Conservation (phyloP, 2,113 vertebrate genomes). For the Haliaeetus leucogaster region DNA sequence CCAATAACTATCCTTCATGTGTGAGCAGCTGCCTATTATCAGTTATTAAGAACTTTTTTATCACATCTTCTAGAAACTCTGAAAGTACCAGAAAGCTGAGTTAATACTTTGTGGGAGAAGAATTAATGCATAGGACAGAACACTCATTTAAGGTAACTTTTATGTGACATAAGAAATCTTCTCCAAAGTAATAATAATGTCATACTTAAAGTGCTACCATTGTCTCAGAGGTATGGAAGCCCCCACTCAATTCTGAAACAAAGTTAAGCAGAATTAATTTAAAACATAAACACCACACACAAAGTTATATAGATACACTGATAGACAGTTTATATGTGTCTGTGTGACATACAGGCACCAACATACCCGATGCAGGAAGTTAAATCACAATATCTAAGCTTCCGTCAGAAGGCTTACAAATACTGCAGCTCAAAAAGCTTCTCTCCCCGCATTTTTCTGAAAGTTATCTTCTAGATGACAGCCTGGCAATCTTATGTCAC, state of each 20-base stretch:
- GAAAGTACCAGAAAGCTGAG: not conserved
- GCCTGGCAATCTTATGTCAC: not conserved
- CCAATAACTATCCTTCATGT: not conserved
- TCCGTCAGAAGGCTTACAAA: not conserved
- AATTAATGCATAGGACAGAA: not conserved
- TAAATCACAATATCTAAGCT: not conserved
- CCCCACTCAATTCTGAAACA: not conserved
- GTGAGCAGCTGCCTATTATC: not conserved
- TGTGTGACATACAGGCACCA: not conserved
- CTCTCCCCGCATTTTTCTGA: fast-evolving
- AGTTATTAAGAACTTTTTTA: not conserved
- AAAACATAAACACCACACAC: not conserved
- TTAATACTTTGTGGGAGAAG: not conserved
- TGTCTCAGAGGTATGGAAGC: not conserved
- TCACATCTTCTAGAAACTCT: not conserved
- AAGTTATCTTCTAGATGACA: not conserved
- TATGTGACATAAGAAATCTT: not conserved
- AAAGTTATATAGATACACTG: not conserved
- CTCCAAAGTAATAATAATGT: not conserved
- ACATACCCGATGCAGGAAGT: not conserved
- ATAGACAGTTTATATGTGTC: not conserved
- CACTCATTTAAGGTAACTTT: not conserved
- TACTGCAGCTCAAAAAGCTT: not conserved
- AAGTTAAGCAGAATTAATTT: not conserved
- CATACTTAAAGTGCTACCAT: not conserved